Percentiles rank a stretch among this genome's conserved stretches.
phyloP scores from a whole-genome alignment of 2,888 invertebrate species.

The Iselma pallidipennis region DNA sequence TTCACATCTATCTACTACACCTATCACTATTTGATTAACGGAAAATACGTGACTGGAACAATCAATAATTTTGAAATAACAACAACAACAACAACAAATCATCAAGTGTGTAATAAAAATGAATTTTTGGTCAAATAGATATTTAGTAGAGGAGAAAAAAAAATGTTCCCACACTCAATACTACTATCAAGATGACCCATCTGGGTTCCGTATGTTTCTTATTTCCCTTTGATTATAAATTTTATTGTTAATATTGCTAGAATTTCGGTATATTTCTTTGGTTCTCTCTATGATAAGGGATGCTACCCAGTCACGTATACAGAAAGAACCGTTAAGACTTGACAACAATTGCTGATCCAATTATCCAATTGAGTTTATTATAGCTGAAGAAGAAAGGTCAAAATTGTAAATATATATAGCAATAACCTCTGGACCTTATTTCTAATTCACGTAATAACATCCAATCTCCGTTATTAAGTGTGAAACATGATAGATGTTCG shows the following conservation, averaged over 20 bases:
- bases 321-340: conserved; percentile 7
- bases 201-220: too few species aligned
- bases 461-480: conserved; percentile 33
- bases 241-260: too few species aligned
- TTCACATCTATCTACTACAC: conserved; percentile 4
- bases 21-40: conserved; percentile 30
- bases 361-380: conserved; percentile 46
- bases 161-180: neutral
- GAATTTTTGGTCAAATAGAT: neutral
- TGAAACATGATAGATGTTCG: conserved; percentile 33
- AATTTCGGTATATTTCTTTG: too few species aligned
- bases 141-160: neutral
- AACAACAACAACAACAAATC: conserved; percentile 13
- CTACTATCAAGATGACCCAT: too few species aligned
- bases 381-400: conserved; percentile 35
- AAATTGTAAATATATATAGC: conserved; percentile 27
- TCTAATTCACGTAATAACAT: conserved; percentile 34
- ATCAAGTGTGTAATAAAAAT: conserved; percentile 18
- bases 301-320: conserved; percentile 19
- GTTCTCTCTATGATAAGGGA: too few species aligned
- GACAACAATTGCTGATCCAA: conserved; percentile 36
- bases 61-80: conserved; percentile 9
- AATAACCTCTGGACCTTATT: conserved; percentile 32
- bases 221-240: too few species aligned
- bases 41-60: conserved; percentile 30